Conservation (phyloP, 2,888 invertebrate genomes). For the Phasia obesa region DNA sequence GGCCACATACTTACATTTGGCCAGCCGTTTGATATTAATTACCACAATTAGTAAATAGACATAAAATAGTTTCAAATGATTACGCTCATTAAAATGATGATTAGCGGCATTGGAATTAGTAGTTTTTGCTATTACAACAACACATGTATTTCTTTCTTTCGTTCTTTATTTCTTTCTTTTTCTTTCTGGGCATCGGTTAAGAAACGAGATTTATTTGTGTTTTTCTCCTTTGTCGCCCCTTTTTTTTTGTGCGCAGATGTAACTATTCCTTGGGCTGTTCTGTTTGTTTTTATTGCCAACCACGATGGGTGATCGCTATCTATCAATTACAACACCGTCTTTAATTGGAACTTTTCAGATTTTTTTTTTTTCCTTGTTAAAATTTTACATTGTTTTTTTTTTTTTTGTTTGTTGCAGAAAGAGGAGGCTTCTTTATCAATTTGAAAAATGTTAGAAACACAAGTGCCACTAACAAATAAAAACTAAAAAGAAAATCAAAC, state of each 20-base stretch:
- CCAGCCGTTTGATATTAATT: conserved; percentile 66
- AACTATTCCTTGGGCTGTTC: neutral
- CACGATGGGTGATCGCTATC: conserved; percentile 67
- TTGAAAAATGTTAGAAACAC: conserved; percentile 28
- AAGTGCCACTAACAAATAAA: neutral
- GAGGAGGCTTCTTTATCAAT: conserved; percentile 18
- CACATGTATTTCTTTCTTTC: conserved; percentile 3
- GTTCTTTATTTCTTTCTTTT: no score
- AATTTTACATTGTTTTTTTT: neutral
- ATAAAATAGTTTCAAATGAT: conserved; percentile 70
- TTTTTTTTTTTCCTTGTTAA: neutral
- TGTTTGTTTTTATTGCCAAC: conserved; percentile 49
- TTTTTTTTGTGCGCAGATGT: neutral
- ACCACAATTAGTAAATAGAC: conserved; percentile 70
- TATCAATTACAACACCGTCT: conserved; percentile 66
- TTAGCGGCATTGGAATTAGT: conserved; percentile 41
- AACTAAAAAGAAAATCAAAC: neutral
- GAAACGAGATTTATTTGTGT: conserved; percentile 48
- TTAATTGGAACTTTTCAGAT: conserved; percentile 55
- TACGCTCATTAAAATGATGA: conserved; percentile 69
- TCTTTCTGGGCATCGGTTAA: conserved; percentile 6
- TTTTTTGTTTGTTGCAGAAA: neutral
- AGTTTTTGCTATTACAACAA: conserved; percentile 18
- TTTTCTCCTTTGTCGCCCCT: neutral
- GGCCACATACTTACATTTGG: conserved; percentile 18